Evolutionary conservation across 2,797 vertebrate genomes (phyloP).

Genomic region (Cetoscarus ocellatus): DNA sequence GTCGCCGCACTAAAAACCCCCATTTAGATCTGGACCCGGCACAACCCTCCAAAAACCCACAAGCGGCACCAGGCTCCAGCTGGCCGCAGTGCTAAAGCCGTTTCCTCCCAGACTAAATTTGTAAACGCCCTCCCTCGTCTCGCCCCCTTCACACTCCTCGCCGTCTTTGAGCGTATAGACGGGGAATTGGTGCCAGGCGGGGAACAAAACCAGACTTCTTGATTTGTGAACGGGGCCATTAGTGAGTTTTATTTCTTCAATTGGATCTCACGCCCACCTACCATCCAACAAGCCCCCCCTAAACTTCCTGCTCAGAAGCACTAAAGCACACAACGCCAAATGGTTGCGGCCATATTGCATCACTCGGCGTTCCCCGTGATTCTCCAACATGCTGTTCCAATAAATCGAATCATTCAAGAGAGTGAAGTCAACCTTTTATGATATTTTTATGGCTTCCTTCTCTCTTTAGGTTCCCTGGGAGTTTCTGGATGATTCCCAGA

Average conservation of each 20-base stretch:
- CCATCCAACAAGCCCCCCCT: slow-evolving; percentile 40
- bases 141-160: slow-evolving; percentile 46
- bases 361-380: slow-evolving; percentile 59
- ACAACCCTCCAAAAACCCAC: slow-evolving; percentile 66
- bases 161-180: slow-evolving; percentile 32
- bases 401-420: slow-evolving; percentile 80
- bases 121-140: slow-evolving; percentile 58
- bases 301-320: slow-evolving; percentile 49
- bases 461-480: slow-evolving; percentile 76
- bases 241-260: slow-evolving; percentile 62
- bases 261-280: slow-evolving; percentile 29
- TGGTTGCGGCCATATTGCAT: slow-evolving; percentile 63
- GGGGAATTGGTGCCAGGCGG: slow-evolving; percentile 55
- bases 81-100: slow-evolving; percentile 56
- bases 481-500: slow-evolving; percentile 74
- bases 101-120: slow-evolving; percentile 73
- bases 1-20: slow-evolving; percentile 73
- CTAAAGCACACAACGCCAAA: slow-evolving; percentile 30
- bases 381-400: slow-evolving; percentile 79
- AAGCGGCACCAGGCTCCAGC: slow-evolving; percentile 48
- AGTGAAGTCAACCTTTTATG: slow-evolving; percentile 83
- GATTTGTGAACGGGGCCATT: slow-evolving; percentile 63
- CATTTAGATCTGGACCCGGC: slow-evolving; percentile 72
- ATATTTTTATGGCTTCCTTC: slow-evolving; percentile 82
- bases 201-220: slow-evolving; percentile 59